Evolutionary conservation across 1,140 invertebrate species (phyloP).

Genomic region (Nasonia longicornis): DNA sequence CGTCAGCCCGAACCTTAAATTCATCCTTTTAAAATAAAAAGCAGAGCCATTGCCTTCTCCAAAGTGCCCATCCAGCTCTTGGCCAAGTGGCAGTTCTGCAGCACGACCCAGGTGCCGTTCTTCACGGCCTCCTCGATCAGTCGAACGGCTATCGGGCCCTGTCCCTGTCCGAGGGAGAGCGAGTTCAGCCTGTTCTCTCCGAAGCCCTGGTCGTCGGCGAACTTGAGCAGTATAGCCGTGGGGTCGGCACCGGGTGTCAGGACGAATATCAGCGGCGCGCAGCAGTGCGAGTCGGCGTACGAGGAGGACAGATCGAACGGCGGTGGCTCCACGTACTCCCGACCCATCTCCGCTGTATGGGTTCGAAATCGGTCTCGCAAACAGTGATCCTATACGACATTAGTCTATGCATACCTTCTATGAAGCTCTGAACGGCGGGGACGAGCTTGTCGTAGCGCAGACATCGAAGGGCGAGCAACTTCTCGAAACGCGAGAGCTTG

Average conservation of each 20-base stretch:
- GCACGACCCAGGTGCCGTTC: slow-evolving; percentile 91
- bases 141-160: slow-evolving; percentile 88
- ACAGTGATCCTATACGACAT: too few relatives aligned
- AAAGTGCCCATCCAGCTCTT: slow-evolving; percentile 91
- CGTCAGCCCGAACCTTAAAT: too few relatives aligned
- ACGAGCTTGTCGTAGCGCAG: slow-evolving; percentile 91
- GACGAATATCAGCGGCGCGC: slow-evolving; percentile 89
- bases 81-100: slow-evolving; percentile 96
- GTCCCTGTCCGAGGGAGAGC: slow-evolving; percentile 92
- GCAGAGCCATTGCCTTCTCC: slow-evolving; percentile 72
- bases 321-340: slow-evolving; percentile 85
- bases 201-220: slow-evolving; percentile 92
- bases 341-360: slow-evolving; percentile 46
- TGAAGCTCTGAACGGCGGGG: slow-evolving; percentile 82
- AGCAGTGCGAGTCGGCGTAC: slow-evolving; percentile 86
- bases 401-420: slow-evolving; percentile 72
- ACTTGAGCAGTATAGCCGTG: slow-evolving; percentile 84
- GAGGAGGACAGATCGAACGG: slow-evolving; percentile 89
- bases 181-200: slow-evolving; percentile 85
- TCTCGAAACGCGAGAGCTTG: slow-evolving; percentile 80
- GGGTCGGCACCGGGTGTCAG: slow-evolving; percentile 93
- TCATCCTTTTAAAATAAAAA: neutral
- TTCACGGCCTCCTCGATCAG: slow-evolving; percentile 88
- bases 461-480: slow-evolving; percentile 83
- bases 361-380: neutral